Evolutionary conservation across 2,888 invertebrate genomes (phyloP).

Genomic region (Epinotia brunnichana): DNA sequence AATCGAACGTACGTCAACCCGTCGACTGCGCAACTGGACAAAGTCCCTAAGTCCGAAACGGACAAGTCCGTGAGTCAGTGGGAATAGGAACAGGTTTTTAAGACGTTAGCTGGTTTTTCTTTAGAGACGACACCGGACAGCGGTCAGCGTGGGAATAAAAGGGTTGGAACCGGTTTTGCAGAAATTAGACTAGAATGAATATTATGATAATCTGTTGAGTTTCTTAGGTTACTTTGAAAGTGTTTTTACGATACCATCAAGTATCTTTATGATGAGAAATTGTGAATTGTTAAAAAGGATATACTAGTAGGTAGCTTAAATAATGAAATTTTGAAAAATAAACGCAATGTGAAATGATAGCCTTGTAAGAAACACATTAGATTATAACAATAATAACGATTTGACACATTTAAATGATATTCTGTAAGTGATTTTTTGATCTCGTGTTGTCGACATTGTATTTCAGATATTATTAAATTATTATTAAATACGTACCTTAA

Average conservation of each 20-base stretch:
- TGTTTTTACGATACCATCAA: neutral
- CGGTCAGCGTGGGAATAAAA: conserved; percentile 46
- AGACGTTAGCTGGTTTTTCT: conserved; percentile 53
- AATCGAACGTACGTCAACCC: conserved; percentile 44
- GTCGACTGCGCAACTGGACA: conserved; percentile 53
- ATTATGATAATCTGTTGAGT: neutral
- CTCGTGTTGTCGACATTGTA: no score
- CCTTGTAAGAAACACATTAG: no score
- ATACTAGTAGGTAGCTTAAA: no score
- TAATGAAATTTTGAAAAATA: no score
- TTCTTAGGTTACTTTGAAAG: neutral
- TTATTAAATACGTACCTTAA: no score
- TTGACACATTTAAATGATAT: no score
- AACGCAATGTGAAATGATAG: no score
- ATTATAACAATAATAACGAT: no score
- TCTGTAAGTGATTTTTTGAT: no score
- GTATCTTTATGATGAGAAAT: no score
- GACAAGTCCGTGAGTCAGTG: conserved; percentile 55
- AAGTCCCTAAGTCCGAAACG: conserved; percentile 44
- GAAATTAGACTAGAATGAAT: neutral
- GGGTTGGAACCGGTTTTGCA: conserved; percentile 50
- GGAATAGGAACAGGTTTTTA: conserved; percentile 61
- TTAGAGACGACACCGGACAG: conserved; percentile 48
- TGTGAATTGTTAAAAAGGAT: no score
- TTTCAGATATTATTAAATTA: no score